Conservation (phyloP, 2,888 invertebrate genomes). For the Anthoptus insignis region DNA sequence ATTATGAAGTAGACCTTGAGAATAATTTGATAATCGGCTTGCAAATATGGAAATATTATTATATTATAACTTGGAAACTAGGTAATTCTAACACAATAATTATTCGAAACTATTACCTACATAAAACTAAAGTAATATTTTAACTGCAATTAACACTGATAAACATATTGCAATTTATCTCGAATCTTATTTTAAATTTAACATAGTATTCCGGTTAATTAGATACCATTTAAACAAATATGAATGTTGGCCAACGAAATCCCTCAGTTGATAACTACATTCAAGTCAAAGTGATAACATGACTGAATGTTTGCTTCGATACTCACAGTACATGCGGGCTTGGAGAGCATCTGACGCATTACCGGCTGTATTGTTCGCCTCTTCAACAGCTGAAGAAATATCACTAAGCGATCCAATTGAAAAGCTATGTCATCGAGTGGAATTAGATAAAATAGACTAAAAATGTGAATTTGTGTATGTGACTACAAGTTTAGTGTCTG, state of each 20-base stretch:
- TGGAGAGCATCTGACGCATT: conserved; percentile 18
- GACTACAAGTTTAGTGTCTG: conserved; percentile 3
- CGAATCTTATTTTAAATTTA: conserved; percentile 12
- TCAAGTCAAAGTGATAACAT: conserved; percentile 73
- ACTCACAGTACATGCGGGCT: conserved; percentile 18
- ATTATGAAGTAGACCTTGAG: too few species aligned
- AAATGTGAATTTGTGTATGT: conserved; percentile 22
- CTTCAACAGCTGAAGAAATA: not conserved
- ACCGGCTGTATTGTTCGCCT: conserved; percentile 18
- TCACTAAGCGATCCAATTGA: not conserved
- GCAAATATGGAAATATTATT: too few species aligned
- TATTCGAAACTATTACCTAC: too few species aligned
- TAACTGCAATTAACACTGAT: not conserved
- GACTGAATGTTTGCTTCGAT: conserved; percentile 51
- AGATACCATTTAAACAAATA: conserved; percentile 54
- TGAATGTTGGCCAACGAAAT: conserved; percentile 51
- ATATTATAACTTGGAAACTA: too few species aligned
- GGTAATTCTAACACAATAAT: too few species aligned
- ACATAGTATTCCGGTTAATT: conserved; percentile 16
- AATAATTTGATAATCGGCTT: too few species aligned
- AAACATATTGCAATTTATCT: not conserved
- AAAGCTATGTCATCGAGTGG: conserved; percentile 1
- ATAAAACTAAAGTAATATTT: too few species aligned
- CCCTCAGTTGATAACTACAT: conserved; percentile 64
- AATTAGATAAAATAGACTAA: too few species aligned